These are phyloP conservation scores for Stenichneumon culpator DNA, from an alignment of 2,888 invertebrate genomes.

Conservation along the genomic window DNA sequence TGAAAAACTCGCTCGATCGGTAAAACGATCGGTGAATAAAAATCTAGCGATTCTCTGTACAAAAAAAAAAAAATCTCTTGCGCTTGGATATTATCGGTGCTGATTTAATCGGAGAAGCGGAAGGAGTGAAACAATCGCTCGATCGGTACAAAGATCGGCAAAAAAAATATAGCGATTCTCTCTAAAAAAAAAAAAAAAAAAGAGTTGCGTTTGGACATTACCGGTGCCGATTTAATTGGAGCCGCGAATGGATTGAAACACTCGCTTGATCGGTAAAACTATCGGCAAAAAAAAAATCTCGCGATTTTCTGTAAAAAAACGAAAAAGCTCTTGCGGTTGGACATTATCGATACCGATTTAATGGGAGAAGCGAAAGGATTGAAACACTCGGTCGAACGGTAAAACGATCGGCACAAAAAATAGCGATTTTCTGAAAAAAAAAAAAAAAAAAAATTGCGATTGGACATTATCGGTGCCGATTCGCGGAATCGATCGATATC, in stretches of 20 bases:
- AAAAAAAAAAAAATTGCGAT: no score
- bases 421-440: no score
- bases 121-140: not conserved
- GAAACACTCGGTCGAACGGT: not conserved
- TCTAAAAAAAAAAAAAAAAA: no score
- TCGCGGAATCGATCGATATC: not conserved
- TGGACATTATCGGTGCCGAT: constrained; percentile 20
- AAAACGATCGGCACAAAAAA: not conserved
- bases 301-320: not conserved
- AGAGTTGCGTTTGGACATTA: not conserved
- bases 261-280: not conserved
- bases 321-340: not conserved
- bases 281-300: not conserved
- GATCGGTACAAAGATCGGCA: not conserved
- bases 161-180: no score
- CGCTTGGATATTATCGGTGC: not conserved
- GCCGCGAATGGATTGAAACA: not conserved
- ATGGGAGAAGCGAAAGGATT: not conserved
- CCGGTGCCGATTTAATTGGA: not conserved
- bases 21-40: not conserved
- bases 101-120: not conserved
- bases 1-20: not conserved
- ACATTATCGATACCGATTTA: not conserved
- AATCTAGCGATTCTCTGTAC: not conserved
- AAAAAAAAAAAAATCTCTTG: not conserved